Evolutionary conservation across 2,888 invertebrate species (phyloP).

Genomic region (Temnothorax ravouxi): DNA sequence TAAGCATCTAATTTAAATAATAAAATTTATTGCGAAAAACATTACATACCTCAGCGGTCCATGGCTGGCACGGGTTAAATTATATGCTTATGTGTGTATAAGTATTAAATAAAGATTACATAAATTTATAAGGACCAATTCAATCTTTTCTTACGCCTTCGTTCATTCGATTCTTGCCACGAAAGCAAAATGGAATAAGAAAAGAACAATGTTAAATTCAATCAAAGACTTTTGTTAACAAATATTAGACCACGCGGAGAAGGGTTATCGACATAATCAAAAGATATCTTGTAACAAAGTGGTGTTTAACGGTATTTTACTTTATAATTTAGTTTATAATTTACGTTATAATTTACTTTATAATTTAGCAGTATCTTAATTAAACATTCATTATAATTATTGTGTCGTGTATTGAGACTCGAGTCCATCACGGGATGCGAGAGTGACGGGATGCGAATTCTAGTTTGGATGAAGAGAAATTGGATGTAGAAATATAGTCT

Average conservation of each 20-base stretch:
- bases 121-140: background rate
- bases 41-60: too few relatives aligned
- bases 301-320: background rate
- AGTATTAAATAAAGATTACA: too few relatives aligned
- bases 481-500: background rate
- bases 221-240: background rate
- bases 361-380: too few relatives aligned
- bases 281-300: background rate
- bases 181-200: background rate
- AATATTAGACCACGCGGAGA: background rate
- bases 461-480: background rate
- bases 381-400: conserved; percentile 3
- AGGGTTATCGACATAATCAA: too few relatives aligned
- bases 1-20: too few relatives aligned
- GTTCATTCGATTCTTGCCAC: background rate
- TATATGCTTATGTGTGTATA: too few relatives aligned
- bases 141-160: background rate
- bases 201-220: background rate
- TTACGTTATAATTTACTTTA: too few relatives aligned
- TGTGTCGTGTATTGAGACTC: background rate
- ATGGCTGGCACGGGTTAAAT: too few relatives aligned
- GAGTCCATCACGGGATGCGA: background rate
- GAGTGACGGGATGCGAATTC: background rate
- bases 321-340: too few relatives aligned
- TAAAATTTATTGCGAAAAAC: too few relatives aligned